Percentiles rank a stretch among this genome's conserved stretches.
phyloP scores from a whole-genome alignment of 2,113 vertebrate species.

The Pithys albifrons region DNA sequence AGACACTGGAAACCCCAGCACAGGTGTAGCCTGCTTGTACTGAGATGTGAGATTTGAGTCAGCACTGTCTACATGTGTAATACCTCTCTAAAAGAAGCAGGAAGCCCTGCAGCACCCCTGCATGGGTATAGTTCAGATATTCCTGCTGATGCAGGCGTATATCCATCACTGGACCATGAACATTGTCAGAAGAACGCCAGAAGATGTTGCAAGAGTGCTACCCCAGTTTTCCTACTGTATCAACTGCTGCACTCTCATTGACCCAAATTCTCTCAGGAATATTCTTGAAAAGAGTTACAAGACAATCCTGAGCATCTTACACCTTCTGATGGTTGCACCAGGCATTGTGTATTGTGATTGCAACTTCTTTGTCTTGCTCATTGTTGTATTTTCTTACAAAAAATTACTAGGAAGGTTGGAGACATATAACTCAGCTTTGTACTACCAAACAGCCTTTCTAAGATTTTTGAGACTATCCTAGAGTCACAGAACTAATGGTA shows the following conservation, averaged over 20 bases:
- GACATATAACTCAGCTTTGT: neutral
- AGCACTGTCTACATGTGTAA: neutral
- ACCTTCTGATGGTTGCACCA: neutral
- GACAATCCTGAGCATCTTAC: neutral
- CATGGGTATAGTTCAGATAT: rapidly evolving
- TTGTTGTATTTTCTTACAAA: neutral
- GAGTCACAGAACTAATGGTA: neutral
- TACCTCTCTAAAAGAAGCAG: neutral
- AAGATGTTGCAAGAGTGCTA: neutral
- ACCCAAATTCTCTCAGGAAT: neutral
- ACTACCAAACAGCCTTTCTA: rapidly evolving
- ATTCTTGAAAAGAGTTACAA: neutral
- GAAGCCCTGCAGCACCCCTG: neutral
- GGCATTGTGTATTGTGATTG: neutral
- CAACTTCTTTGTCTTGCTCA: neutral
- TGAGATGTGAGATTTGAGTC: neutral
- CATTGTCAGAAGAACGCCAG: neutral
- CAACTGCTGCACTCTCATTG: neutral
- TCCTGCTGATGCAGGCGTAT: neutral
- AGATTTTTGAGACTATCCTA: neutral
- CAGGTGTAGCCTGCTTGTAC: neutral
- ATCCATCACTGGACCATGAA: neutral
- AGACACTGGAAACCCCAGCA: neutral
- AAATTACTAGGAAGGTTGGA: neutral
- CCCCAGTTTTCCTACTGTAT: neutral